Evolutionary conservation across 37 sponge, comb jelly and placozoan species (phyloP).

Genomic region (Mnemiopsis leidyi): DNA sequence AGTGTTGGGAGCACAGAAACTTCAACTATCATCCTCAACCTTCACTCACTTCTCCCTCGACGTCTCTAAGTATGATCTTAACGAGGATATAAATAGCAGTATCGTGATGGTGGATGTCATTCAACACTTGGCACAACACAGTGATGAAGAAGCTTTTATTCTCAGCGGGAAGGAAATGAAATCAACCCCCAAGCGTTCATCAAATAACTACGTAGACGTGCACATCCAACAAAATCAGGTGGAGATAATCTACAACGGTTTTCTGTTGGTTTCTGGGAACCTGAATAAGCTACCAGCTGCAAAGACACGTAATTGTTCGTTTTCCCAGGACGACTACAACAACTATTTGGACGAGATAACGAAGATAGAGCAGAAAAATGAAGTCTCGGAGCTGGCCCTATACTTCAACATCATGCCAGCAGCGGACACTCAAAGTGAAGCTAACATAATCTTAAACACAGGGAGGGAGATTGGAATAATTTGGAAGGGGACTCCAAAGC

Average conservation of each 20-base stretch:
- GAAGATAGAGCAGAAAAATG: background rate
- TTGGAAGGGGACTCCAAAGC: background rate
- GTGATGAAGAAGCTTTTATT: background rate
- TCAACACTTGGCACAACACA: background rate
- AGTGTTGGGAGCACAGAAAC: background rate
- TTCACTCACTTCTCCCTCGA: slow-evolving; percentile 25
- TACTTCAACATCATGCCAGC: background rate
- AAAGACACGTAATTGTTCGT: background rate
- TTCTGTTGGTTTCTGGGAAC: background rate
- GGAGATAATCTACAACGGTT: slow-evolving; percentile 35
- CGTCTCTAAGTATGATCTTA: background rate
- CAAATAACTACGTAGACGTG: slow-evolving; percentile 51
- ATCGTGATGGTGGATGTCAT: background rate
- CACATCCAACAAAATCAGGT: background rate
- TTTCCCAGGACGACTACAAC: background rate
- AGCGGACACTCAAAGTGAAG: background rate
- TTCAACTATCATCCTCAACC: background rate
- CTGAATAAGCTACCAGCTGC: background rate
- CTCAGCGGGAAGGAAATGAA: background rate
- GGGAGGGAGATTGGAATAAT: background rate
- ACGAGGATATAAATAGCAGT: background rate
- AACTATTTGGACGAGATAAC: background rate
- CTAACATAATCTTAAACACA: background rate
- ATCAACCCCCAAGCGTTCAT: background rate
- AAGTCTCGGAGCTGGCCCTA: background rate